Evolutionary conservation across 2,888 invertebrate species (phyloP), one percentile per base, ranked within the genome.

Genomic region (Epirrhoe tristata): DNA sequence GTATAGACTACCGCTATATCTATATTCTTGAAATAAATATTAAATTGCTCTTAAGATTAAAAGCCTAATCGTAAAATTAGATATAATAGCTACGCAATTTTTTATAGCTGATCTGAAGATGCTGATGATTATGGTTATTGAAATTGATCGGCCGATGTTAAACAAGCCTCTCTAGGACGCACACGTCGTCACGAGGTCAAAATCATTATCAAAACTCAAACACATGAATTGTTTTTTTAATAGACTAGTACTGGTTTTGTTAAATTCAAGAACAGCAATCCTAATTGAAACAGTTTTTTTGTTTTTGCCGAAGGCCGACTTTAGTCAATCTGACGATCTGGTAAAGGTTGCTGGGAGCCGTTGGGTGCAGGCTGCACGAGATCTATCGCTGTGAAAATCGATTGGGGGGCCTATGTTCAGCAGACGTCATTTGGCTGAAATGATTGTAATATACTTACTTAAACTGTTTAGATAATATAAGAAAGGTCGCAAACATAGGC

Each of bases 151-250:
- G 43, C 46, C 24, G 46, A 46, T 24, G 7, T 31, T 24, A 56
- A 56, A 17, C 43, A 56, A 24, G 24, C 5, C 8, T 32, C 24
- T 12, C 24, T 52, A 12, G 31, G 52, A 6, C 14, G 14, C 16
- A 57, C 32, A 57, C 57, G 43, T 43, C 46, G 32, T 32, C 48
- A 46, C 48, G 48, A 48, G 57, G 48, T 58, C 48, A 12, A 58
- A 50, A 58, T 48, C 8, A 50, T 58, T 58, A 58, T 6, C 32
- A 46, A 58, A 58, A 34, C 50, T 58, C 6, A 58, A 58, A 56
- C 48, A 48, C 14, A 48, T 48, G 17, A 46, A 52, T 52, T n/a
- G 51, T 31, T 24, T 52, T 52, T 24, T 10, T 52, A 31, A 8
- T 52, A 31, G 4, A 39, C 14, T 1, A 5, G 14, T 48, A 48